Base-by-base conservation (phyloP, 2,113 vertebrate species). In the Gobio gobio region DNA sequence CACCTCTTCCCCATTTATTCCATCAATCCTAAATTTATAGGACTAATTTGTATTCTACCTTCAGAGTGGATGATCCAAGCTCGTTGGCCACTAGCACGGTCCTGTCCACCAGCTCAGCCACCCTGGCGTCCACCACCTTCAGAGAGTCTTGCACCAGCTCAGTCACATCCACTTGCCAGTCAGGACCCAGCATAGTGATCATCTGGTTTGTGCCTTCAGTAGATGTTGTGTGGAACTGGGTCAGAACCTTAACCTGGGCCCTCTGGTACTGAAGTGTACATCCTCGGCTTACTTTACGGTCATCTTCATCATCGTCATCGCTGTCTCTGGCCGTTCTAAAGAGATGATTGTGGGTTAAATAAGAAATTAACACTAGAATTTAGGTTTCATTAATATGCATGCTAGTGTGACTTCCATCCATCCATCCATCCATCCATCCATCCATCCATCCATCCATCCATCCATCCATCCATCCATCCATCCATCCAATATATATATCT, bases 151-250 rank as follows among this genome's bases (percentile, higher is more conserved):
- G 96, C 72, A 99, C 98, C 91, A 99, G 94, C 91, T 99, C 97
- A 0, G 98, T 99, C 91, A 99, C 97, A 43, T 99, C 98, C 92
- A 99, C 97, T 92, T 98, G 94, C 98, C 98, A 99, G 92, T 99
- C 98, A 0, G 97, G 96, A 2, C 98, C 97, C 93, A 99, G 93
- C 98, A 99, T 99, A 90, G 97, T 98, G 94, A 99, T 97, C 87
- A 98, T 97, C 89, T 99, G 98, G 90, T 95, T 94, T 0, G 95
- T 97, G 88, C 98, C 97, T 90, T 99, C 98, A 0, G 96, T 96
- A 0, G 98, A 98, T 0, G 96, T 98, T 64, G 98, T 99, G 92
- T 99, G 97, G 93, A 99, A 99, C 94, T 99, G 98, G 82, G 98
- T 99, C 91, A 99, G 96, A 83, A 99, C 97, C 90, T 97, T 96